phyloP scores from a whole-genome alignment of 2,888 invertebrate species.

The Drosophila aldrichi region DNA sequence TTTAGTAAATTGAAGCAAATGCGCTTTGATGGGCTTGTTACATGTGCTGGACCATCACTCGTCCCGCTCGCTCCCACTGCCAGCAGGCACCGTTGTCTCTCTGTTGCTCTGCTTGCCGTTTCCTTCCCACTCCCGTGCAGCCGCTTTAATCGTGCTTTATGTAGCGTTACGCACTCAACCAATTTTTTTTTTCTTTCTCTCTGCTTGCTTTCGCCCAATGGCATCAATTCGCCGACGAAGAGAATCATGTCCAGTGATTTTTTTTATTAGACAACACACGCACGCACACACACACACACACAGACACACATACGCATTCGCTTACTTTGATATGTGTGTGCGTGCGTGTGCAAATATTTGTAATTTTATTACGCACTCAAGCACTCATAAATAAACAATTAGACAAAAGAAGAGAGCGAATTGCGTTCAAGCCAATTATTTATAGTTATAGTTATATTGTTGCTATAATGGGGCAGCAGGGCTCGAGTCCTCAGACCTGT shows the following conservation, averaged over 20 bases:
- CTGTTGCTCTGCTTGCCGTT: conserved; percentile 8
- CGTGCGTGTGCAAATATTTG: conserved; percentile 70
- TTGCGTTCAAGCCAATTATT: conserved; percentile 63
- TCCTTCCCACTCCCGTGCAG: conserved; percentile 31
- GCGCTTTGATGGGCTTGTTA: conserved; percentile 82
- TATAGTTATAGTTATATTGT: conserved; percentile 76
- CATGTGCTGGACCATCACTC: conserved; percentile 55
- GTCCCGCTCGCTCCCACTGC: background rate
- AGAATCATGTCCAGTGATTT: conserved; percentile 73
- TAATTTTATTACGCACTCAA: conserved; percentile 84
- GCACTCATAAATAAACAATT: conserved; percentile 84
- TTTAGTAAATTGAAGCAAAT: conserved; percentile 84
- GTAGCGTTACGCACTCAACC: conserved; percentile 83
- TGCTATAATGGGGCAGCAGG: conserved; percentile 10
- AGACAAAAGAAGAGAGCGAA: conserved; percentile 58
- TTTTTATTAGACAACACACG: conserved; percentile 50
- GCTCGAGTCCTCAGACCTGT: background rate
- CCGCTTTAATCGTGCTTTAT: conserved; percentile 83
- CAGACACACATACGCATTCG: no score
- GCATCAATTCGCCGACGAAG: conserved; percentile 63
- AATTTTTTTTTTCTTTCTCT: conserved; percentile 21
- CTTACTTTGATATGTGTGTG: conserved; percentile 3
- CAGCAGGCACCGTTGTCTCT: background rate
- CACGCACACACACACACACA: background rate
- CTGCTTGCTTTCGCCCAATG: conserved; percentile 43